Conservation (phyloP, 2,113 vertebrate species). For the Madoqua kirkii region DNA sequence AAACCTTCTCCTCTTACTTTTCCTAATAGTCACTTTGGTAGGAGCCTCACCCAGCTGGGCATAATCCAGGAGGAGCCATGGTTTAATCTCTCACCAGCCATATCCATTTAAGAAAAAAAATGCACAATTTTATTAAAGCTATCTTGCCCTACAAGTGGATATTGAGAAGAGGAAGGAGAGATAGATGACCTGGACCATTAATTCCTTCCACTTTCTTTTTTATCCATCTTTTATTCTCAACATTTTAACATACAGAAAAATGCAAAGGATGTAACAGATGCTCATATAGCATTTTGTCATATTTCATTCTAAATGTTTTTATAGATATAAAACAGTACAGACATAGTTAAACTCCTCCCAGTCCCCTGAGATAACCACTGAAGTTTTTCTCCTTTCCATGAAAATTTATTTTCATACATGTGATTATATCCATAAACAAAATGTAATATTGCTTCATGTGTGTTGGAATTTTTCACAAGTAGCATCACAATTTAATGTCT, state of each 20-base stretch:
- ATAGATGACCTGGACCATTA: background rate
- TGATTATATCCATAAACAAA: background rate
- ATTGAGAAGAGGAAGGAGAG: background rate
- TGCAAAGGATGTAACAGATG: background rate
- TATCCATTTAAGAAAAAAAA: background rate
- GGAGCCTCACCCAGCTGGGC: background rate
- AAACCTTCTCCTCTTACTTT: background rate
- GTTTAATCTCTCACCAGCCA: background rate
- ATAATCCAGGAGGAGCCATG: background rate
- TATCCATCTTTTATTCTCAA: background rate
- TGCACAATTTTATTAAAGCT: background rate
- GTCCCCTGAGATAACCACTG: background rate
- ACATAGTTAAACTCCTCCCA: background rate
- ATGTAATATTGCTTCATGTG: background rate
- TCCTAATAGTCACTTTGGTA: background rate
- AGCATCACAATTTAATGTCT: background rate
- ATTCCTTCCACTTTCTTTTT: background rate
- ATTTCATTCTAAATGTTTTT: background rate
- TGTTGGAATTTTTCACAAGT: background rate
- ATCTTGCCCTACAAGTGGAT: background rate
- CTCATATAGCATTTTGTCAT: background rate
- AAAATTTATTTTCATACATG: background rate
- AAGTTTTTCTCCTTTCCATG: background rate
- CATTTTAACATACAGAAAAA: background rate
- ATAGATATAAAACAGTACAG: background rate